Evolutionary conservation across 2,888 invertebrate genomes (phyloP).

Genomic region (Acronicta aceris): DNA sequence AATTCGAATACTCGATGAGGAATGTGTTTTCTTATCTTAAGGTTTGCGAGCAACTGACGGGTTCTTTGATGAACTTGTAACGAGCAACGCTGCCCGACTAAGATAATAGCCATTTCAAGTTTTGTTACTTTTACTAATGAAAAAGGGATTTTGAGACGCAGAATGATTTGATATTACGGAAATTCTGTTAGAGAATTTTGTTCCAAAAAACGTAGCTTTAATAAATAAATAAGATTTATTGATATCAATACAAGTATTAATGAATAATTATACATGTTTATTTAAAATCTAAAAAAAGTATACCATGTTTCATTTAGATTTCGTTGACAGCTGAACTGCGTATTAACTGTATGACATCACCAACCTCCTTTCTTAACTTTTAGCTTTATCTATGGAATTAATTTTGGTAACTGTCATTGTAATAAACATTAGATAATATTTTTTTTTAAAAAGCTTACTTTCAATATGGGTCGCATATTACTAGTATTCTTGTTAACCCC

Average conservation of each 20-base stretch:
- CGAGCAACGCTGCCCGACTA: slow-evolving; percentile 55
- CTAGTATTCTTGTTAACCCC: too few species aligned
- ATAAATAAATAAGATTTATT: too few species aligned
- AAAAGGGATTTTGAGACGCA: slow-evolving; percentile 46
- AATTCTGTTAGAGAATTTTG: slow-evolving; percentile 7
- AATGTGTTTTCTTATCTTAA: slow-evolving; percentile 85
- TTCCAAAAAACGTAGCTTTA: too few species aligned
- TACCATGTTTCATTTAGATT: too few species aligned
- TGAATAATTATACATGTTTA: too few species aligned
- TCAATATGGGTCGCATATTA: too few species aligned
- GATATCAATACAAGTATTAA: too few species aligned
- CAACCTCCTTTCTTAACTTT: too few species aligned
- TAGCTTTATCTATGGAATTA: not conserved
- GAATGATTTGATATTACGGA: slow-evolving; percentile 37
- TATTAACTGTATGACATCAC: too few species aligned
- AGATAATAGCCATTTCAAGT: slow-evolving; percentile 61
- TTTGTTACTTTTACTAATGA: slow-evolving; percentile 60
- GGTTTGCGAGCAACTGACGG: slow-evolving; percentile 74
- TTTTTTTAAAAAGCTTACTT: too few species aligned
- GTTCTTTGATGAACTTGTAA: slow-evolving; percentile 80
- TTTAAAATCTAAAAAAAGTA: too few species aligned
- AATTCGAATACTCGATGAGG: slow-evolving; percentile 84
- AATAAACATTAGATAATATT: not conserved
- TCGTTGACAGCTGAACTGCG: too few species aligned
- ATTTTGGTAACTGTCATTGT: not conserved